Conservation (phyloP, 2,113 vertebrate genomes). For the human (Homo sapiens) region GRCh38 chr2:210682501-210683000, state of each 20-base stretch:
- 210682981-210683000: constrained; percentile 62
- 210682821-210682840: constrained; percentile 13
- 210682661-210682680: neutral
- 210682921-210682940: constrained; percentile 71
- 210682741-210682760: constrained; percentile 1
- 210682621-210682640: neutral
- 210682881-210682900: constrained; percentile 61
- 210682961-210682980: constrained; percentile 62
- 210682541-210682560: neutral
- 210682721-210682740: neutral
- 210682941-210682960: constrained; percentile 47
- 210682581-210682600: constrained; percentile 16
- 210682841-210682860: constrained; percentile 67
- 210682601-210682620: constrained; percentile 13
- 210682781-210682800: constrained; percentile 24
- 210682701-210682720: neutral
- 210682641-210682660: neutral
- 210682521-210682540: neutral
- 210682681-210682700: neutral
- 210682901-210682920: constrained; percentile 47
- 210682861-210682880: constrained; percentile 63
- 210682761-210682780: neutral
- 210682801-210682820: neutral
- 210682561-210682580: neutral
- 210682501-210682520: neutral